Conservation (phyloP, 2,113 vertebrate species). For the Ammodytes marinus region DNA sequence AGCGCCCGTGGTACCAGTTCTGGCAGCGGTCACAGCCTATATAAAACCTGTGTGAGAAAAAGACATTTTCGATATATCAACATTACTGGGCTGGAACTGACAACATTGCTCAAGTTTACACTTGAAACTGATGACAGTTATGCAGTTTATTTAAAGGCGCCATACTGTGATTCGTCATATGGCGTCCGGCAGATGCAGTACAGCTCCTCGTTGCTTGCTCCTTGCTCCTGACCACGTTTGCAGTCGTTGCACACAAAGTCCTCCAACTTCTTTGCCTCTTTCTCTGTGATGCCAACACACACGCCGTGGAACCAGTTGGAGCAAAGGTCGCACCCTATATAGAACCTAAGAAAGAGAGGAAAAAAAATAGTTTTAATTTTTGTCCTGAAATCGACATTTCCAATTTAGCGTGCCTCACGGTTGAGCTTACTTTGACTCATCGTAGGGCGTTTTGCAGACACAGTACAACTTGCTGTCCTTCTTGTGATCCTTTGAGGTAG, state of each 20-base stretch:
- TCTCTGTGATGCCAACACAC: constrained; percentile 99
- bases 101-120: no score
- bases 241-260: constrained; percentile 99
- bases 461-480: constrained; percentile 99
- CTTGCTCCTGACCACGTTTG: constrained; percentile 94
- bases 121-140: neutral
- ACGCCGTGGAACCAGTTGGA: constrained; percentile 99
- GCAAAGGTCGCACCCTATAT: constrained; percentile 99
- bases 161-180: constrained; percentile 85
- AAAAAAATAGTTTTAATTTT: neutral
- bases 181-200: constrained; percentile 87
- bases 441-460: constrained; percentile 98
- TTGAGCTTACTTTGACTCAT: constrained; percentile 94
- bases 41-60: constrained; percentile 89
- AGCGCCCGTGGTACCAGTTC: constrained; percentile 99
- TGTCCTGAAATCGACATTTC: no score
- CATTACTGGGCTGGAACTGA: no score
- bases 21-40: constrained; percentile 99
- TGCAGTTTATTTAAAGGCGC: neutral
- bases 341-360: constrained; percentile 89
- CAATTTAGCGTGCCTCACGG: no score
- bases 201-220: constrained; percentile 90
- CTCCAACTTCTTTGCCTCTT: constrained; percentile 99
- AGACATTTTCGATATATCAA: neutral
- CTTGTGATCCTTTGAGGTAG: constrained; percentile 98